phyloP scores from a whole-genome alignment of 1,140 invertebrate genomes.

The Scylla paramamosain region DNA sequence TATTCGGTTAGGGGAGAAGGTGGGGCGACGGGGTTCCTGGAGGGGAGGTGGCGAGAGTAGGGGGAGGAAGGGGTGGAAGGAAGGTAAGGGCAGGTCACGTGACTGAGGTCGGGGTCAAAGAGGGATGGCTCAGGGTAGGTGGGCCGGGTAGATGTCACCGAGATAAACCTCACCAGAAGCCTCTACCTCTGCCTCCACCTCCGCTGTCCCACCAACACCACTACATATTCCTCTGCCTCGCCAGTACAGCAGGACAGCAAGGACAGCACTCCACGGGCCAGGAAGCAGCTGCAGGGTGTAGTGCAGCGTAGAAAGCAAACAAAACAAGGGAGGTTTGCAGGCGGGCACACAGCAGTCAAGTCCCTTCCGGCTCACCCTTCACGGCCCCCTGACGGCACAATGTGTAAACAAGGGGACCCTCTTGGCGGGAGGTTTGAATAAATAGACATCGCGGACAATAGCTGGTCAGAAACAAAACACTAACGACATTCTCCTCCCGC shows the following conservation, averaged over 20 bases:
- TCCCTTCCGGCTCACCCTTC: slow-evolving; percentile 57
- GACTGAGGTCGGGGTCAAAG: slow-evolving; percentile 69
- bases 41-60: neutral
- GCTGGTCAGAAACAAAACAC: slow-evolving; percentile 75
- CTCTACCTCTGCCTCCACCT: slow-evolving; percentile 6
- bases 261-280: neutral
- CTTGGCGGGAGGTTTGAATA: slow-evolving; percentile 74
- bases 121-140: slow-evolving; percentile 67
- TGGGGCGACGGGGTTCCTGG: neutral
- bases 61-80: neutral
- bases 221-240: neutral
- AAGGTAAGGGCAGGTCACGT: slow-evolving; percentile 69
- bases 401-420: slow-evolving; percentile 74
- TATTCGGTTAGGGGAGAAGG: neutral
- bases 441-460: slow-evolving; percentile 75
- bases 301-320: neutral
- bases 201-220: neutral
- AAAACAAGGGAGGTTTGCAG: slow-evolving; percentile 55
- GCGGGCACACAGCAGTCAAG: neutral
- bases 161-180: slow-evolving; percentile 52
- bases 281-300: neutral
- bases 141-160: slow-evolving; percentile 55
- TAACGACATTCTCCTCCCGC: slow-evolving; percentile 65
- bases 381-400: slow-evolving; percentile 69
- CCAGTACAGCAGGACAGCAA: neutral